Evolutionary conservation across 2,797 vertebrate genomes (phyloP).

Genomic region (Nothura maculosa): DNA sequence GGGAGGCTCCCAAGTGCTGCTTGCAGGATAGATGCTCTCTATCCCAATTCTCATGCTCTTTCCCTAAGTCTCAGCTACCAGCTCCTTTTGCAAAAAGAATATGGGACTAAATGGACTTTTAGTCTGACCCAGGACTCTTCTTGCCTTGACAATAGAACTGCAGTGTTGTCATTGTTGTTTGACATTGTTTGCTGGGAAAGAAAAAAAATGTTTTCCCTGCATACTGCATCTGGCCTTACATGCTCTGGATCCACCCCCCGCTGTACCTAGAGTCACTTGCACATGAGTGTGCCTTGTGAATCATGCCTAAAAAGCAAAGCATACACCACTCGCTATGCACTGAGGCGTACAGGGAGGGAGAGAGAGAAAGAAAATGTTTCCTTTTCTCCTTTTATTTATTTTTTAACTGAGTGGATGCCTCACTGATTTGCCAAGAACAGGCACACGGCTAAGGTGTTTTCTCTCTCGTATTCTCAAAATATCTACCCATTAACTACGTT

Average conservation of each 20-base stretch:
- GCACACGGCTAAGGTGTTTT: constrained; percentile 40
- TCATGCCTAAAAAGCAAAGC: constrained; percentile 61
- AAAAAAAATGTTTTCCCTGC: constrained; percentile 5
- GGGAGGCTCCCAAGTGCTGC: not conserved
- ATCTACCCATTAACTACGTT: constrained; percentile 44
- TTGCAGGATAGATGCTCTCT: not conserved
- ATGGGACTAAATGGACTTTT: not conserved
- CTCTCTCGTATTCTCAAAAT: constrained; percentile 46
- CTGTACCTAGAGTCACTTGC: constrained; percentile 58
- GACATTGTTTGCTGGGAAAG: not conserved
- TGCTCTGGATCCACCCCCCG: constrained; percentile 7
- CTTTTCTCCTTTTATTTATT: not conserved
- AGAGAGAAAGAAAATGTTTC: constrained; percentile 37
- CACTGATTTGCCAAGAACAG: constrained; percentile 58
- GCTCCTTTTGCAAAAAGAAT: not conserved
- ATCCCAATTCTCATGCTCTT: not conserved
- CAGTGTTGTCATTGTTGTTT: not conserved
- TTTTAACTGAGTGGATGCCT: constrained; percentile 21
- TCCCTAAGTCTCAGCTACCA: not conserved
- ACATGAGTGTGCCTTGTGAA: constrained; percentile 56
- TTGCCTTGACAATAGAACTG: not conserved
- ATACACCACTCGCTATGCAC: constrained; percentile 42
- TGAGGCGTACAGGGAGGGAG: constrained; percentile 23
- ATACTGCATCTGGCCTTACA: constrained; percentile 1
- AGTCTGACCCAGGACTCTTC: not conserved